phyloP scores from a whole-genome alignment of 2,888 invertebrate genomes.

The Rambutsinella grinnellia region DNA sequence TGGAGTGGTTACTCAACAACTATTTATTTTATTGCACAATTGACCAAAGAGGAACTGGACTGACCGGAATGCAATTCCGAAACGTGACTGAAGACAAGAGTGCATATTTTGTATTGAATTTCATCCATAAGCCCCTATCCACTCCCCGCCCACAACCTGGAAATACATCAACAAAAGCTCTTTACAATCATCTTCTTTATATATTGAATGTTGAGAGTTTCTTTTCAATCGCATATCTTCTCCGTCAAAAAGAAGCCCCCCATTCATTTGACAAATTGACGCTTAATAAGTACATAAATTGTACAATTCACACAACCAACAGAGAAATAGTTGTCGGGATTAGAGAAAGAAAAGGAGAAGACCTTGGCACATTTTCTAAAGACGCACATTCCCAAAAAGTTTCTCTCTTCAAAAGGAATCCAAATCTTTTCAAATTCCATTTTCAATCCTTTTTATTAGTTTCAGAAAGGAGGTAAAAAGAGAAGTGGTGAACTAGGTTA shows the following conservation, averaged over 20 bases:
- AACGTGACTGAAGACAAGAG: too few relatives aligned
- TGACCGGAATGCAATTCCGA: too few relatives aligned
- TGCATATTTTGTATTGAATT: too few relatives aligned
- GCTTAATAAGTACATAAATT: constrained; percentile 12
- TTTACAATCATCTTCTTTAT: too few relatives aligned
- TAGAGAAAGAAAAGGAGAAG: constrained; percentile 20
- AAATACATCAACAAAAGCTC: too few relatives aligned
- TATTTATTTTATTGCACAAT: too few relatives aligned
- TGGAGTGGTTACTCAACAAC: too few relatives aligned
- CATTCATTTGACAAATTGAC: not conserved
- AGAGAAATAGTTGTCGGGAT: constrained; percentile 18
- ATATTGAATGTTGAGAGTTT: not conserved
- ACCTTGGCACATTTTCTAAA: constrained; percentile 29
- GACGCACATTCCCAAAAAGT: not conserved
- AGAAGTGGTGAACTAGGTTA: not conserved
- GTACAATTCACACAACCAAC: too few relatives aligned
- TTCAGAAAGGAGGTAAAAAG: not conserved
- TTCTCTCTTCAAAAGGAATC: not conserved
- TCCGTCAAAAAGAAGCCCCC: not conserved
- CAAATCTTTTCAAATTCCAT: not conserved
- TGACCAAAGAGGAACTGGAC: too few relatives aligned
- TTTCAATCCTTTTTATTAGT: not conserved
- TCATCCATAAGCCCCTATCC: too few relatives aligned
- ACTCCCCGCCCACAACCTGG: too few relatives aligned
- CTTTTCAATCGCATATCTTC: not conserved